A percentile compares a stretch with the other conserved stretches of the same genome.
Evolutionary conservation across 2,113 vertebrate genomes (phyloP).

Genomic region (Onychorhynchus coronatus): DNA sequence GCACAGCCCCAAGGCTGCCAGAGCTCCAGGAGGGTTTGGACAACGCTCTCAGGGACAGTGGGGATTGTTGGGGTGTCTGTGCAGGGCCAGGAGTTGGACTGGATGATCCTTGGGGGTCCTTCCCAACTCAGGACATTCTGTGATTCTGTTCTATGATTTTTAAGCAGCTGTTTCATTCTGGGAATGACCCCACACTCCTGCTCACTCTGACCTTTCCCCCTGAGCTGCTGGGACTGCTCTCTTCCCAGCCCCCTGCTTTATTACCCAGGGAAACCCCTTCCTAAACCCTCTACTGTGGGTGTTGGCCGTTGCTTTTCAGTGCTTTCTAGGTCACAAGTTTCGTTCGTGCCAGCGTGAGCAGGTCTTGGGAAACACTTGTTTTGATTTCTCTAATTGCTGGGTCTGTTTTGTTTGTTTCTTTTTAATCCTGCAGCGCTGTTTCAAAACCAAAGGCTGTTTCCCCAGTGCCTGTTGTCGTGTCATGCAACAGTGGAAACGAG

Average conservation of each 20-base stretch:
- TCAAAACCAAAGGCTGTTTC: slow-evolving; percentile 1
- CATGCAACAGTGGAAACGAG: background rate
- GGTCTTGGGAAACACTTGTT: slow-evolving; percentile 38
- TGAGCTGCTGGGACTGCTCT: background rate
- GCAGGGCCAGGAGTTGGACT: background rate
- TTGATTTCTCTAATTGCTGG: background rate
- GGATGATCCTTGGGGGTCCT: rapidly evolving
- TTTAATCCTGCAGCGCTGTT: background rate
- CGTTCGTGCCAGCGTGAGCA: background rate
- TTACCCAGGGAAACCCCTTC: background rate
- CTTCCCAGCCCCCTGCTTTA: background rate
- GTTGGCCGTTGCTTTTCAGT: background rate
- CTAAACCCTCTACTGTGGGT: background rate
- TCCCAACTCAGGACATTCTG: background rate
- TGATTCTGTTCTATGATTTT: background rate
- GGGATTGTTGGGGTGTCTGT: background rate
- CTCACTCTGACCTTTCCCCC: background rate
- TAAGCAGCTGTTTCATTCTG: background rate
- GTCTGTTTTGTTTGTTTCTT: slow-evolving; percentile 7
- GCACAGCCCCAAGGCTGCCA: rapidly evolving
- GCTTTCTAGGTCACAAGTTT: slow-evolving; percentile 37
- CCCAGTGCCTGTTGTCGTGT: background rate
- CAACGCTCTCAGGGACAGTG: rapidly evolving
- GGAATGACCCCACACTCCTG: background rate
- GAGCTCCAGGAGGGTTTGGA: background rate